phyloP scores from a whole-genome alignment of 2,888 invertebrate species.

The Eledone cirrhosa region DNA sequence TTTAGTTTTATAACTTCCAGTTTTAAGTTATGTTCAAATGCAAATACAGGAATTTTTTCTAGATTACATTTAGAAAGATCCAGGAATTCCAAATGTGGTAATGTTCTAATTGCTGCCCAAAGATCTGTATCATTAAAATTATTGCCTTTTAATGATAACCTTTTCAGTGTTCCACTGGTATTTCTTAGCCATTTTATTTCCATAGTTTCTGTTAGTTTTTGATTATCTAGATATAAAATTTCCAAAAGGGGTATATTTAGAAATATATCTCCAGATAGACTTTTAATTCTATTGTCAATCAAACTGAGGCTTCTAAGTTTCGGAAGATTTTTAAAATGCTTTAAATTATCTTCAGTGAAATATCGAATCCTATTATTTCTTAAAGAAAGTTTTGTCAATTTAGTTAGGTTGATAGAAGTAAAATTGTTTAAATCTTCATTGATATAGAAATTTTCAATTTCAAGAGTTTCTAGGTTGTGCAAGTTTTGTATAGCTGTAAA shows the following conservation, averaged over 20 bases:
- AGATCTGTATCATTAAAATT: constrained; percentile 36
- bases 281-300: constrained; percentile 38
- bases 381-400: constrained; percentile 10
- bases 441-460: constrained; percentile 40
- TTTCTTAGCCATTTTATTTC: constrained; percentile 41
- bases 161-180: constrained; percentile 61
- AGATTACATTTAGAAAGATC: constrained; percentile 39
- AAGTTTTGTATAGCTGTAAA: constrained; percentile 41
- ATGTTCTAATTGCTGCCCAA: constrained; percentile 35
- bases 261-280: constrained; percentile 28
- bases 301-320: constrained; percentile 40
- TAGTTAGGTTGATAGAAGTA: neutral
- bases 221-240: too few relatives aligned
- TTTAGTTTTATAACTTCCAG: constrained; percentile 45
- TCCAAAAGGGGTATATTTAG: neutral
- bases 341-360: constrained; percentile 22
- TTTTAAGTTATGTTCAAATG: constrained; percentile 44
- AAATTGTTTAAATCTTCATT: neutral
- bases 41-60: constrained; percentile 44
- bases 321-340: constrained; percentile 32
- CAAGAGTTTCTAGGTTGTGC: constrained; percentile 36
- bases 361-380: neutral
- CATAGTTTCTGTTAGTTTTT: neutral
- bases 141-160: constrained; percentile 58
- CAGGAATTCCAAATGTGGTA: constrained; percentile 41